Base-by-base conservation (phyloP, 2,888 invertebrate genomes). In the Plebejus argus region DNA sequence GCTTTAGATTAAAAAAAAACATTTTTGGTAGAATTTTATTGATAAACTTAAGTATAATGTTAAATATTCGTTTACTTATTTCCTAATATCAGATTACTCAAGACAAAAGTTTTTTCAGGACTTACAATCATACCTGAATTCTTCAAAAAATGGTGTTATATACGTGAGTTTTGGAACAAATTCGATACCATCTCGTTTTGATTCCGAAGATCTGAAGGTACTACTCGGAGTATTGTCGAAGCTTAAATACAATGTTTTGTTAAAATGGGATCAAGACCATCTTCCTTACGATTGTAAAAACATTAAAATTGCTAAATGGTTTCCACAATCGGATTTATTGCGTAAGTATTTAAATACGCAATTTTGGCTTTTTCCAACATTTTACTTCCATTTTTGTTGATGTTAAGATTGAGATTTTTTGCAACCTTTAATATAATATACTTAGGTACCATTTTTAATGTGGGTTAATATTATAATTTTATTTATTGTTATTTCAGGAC, bases 91-190 rank as follows among this genome's bases (percentile, higher is more conserved):
- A 3, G 53, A 5, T 61, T 12, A 23, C 23, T 8, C 1, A 61
- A 28, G 6, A 0, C n/a, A 12, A 45, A 10, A 8, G 33, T 18
- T 78, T 85, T 82, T 76, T 89, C 66, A 66, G 89, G 88, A 89
- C 23, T 81, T 89, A 0, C 82, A 88, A 79, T 66, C 79, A 0
- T 88, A 85, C 76, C 78, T 90, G 0, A 86, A 90, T 77, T 83
- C 84, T 3, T 89, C 89, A 0, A 84, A 83, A 78, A 78, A 86
- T 56, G 89, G 88, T 3, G 86, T 89, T 0, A 86, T 90, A n/a
- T 89, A 74, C 86, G 87, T 80, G 79, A 90, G 90, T 78, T 89
- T 89, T 76, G 90, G 91, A 0, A 87, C 88, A 15, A 89, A 90
- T 77, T 84, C n/a, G 78, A 84, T 8, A 72, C 84, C 28, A 49